Percentiles rank a stretch among this genome's conserved stretches.
Conservation (phyloP, 37 sponge, comb jelly and placozoan genomes). For the Amphimedon queenslandica region DNA sequence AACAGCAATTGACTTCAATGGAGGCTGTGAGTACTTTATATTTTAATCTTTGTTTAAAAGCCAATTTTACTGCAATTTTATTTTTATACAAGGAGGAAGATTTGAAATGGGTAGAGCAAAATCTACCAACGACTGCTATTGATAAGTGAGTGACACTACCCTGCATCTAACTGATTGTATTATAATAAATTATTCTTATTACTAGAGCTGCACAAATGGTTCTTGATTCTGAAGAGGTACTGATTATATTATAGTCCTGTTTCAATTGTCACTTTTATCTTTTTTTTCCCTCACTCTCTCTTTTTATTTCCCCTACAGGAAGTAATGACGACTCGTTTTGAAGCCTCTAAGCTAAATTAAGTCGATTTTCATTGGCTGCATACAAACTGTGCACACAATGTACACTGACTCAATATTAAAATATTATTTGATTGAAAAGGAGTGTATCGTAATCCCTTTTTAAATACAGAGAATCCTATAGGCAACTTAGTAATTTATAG, state of each 20-base stretch:
- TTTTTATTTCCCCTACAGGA: background rate
- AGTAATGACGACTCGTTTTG: background rate
- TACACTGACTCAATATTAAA: no score
- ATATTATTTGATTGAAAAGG: no score
- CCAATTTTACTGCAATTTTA: no score
- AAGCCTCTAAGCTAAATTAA: background rate
- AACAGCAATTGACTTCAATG: background rate
- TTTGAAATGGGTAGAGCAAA: slow-evolving; percentile 81
- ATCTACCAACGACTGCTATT: slow-evolving; percentile 62
- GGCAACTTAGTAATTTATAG: no score
- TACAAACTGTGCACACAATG: no score
- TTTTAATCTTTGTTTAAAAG: background rate
- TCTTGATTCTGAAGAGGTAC: background rate
- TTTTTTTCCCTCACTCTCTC: background rate
- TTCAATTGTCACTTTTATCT: no score
- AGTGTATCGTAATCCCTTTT: no score
- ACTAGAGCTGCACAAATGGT: background rate
- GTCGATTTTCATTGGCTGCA: background rate
- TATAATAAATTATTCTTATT: background rate
- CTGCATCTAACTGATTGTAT: background rate
- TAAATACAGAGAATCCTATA: no score
- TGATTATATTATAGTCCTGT: background rate
- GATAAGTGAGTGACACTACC: slow-evolving; percentile 50
- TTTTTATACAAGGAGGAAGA: slow-evolving; percentile 66
- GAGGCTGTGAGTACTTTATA: background rate